phyloP scores from a whole-genome alignment of 2,888 invertebrate species.

The Gisinianus flammeolus region DNA sequence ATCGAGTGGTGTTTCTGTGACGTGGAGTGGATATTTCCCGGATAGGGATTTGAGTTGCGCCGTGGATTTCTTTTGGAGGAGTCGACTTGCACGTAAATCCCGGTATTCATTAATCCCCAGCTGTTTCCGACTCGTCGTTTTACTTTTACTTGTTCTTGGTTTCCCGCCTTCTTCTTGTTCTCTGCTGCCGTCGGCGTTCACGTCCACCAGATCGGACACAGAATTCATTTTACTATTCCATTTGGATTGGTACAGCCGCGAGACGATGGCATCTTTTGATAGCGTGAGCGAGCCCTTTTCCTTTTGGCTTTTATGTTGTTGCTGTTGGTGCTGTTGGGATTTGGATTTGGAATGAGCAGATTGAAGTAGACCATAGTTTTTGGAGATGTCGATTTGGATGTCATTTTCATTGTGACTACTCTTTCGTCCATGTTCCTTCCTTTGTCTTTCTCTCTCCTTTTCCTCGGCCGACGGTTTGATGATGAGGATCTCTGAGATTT shows the following conservation, averaged over 20 bases:
- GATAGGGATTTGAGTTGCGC: not conserved
- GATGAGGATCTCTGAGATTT: not conserved
- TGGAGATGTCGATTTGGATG: not conserved
- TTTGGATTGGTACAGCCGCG: not conserved
- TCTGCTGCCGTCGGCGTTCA: too few species aligned
- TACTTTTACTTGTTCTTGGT: not conserved
- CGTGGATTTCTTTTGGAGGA: not conserved
- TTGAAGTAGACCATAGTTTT: not conserved
- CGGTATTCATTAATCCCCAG: conserved; percentile 14
- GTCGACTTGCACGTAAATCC: not conserved
- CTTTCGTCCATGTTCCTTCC: not conserved
- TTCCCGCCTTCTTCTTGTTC: not conserved
- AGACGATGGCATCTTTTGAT: not conserved
- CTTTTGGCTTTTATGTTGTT: too few species aligned
- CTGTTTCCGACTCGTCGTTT: not conserved
- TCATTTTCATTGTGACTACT: not conserved
- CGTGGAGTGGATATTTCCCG: conserved; percentile 5
- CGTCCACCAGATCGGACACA: not conserved
- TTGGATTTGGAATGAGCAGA: not conserved
- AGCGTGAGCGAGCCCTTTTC: too few species aligned
- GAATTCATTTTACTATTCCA: not conserved
- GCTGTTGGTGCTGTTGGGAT: too few species aligned
- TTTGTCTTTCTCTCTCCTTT: not conserved
- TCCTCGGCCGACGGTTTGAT: not conserved
- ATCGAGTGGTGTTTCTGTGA: not conserved